A percentile compares a stretch with the other conserved stretches of the same genome.
Conservation (phyloP, 2,888 invertebrate genomes). For the Diplolepis rosae region DNA sequence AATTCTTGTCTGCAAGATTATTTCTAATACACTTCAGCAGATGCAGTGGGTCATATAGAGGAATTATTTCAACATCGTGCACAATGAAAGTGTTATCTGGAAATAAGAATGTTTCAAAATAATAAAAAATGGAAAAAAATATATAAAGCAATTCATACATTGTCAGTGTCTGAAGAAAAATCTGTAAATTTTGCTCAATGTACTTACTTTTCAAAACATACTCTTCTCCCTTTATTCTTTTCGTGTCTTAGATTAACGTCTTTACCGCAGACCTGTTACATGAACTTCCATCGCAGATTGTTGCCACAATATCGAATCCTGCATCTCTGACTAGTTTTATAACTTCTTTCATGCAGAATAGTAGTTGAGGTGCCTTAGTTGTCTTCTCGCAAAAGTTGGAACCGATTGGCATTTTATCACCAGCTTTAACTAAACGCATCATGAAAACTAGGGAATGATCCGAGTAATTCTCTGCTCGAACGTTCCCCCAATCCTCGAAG, state of each 20-base stretch:
- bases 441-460: conserved; percentile 44
- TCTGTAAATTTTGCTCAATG: neutral
- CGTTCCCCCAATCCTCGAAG: conserved; percentile 29
- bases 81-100: neutral
- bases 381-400: conserved; percentile 36
- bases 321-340: conserved; percentile 32
- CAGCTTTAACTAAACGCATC: conserved; percentile 34
- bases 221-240: conserved; percentile 24
- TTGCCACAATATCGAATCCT: conserved; percentile 29
- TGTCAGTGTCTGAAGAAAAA: neutral
- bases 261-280: conserved; percentile 31
- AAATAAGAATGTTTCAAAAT: neutral
- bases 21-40: no score
- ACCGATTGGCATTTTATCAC: conserved; percentile 39
- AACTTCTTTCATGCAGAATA: conserved; percentile 34
- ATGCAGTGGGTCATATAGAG: no score
- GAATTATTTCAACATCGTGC: no score
- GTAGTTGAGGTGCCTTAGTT: conserved; percentile 33
- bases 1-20: neutral
- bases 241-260: conserved; percentile 23
- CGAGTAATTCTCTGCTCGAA: conserved; percentile 5
- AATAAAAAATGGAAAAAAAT: neutral
- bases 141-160: neutral
- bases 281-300: conserved; percentile 33
- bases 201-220: conserved; percentile 25